Conservation (phyloP, 30 jellyfish, hydroid and myxozoan species). For the Catostylus mosaicus region DNA sequence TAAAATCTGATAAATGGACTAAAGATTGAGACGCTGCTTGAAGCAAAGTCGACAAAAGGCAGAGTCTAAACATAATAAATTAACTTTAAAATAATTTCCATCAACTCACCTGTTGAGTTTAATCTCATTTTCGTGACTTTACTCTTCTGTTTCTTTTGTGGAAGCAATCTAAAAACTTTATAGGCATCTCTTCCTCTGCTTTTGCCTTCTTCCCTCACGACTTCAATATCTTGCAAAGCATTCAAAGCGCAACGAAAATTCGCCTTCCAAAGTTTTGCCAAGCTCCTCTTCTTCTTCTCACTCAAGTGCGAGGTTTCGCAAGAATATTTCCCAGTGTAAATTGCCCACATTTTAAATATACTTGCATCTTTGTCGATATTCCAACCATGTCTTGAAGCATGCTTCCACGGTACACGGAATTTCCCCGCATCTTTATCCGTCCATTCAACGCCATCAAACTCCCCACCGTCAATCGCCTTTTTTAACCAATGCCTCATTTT, state of each 20-base stretch:
- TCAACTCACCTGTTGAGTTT: constrained; percentile 37
- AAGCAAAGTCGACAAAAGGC: too few species aligned
- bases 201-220: constrained; percentile 64
- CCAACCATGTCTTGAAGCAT: constrained; percentile 96
- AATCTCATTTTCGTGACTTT: constrained; percentile 16
- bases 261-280: constrained; percentile 92
- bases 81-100: too few species aligned
- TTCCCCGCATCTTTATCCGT: constrained; percentile 44
- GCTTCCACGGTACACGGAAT: constrained; percentile 88
- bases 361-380: constrained; percentile 77
- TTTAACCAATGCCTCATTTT: constrained; percentile 83
- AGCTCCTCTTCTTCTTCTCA: constrained; percentile 31
- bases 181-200: constrained; percentile 81
- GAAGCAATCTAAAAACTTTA: constrained; percentile 66
- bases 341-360: constrained; percentile 88
- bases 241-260: constrained; percentile 92
- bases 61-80: too few species aligned
- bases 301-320: constrained; percentile 23
- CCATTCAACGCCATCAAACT: constrained; percentile 83
- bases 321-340: constrained; percentile 81
- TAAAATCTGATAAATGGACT: not conserved
- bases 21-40: not conserved
- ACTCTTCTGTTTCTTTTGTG: constrained; percentile 42
- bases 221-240: constrained; percentile 71
- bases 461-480: constrained; percentile 64